Evolutionary conservation across 2,797 vertebrate species (phyloP).

Genomic region (Pseudochirops cupreus): DNA sequence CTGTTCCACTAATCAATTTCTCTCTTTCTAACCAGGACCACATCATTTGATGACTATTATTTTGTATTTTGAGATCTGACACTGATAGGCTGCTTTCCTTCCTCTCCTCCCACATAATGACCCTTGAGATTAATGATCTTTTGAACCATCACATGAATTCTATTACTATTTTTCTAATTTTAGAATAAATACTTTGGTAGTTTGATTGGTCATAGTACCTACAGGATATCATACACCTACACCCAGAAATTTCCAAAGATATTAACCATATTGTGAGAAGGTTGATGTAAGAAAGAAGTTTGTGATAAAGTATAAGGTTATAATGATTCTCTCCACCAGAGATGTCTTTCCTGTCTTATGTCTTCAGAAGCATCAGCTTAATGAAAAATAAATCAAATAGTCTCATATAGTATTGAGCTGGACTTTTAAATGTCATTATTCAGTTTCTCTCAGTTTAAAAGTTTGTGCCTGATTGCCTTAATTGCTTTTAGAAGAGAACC

Average conservation of each 20-base stretch:
- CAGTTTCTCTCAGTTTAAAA: constrained; percentile 8
- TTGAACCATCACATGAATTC: neutral
- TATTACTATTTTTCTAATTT: neutral
- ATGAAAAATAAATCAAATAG: neutral
- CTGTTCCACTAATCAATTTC: neutral
- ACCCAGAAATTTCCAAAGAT: constrained; percentile 12
- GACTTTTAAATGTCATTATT: constrained; percentile 45
- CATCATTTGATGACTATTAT: neutral
- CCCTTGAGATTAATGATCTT: neutral
- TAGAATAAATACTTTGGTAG: neutral
- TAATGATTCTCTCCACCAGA: neutral
- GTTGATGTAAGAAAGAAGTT: neutral
- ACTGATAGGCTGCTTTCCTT: neutral
- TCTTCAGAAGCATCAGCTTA: constrained; percentile 34
- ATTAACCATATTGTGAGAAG: constrained; percentile 39
- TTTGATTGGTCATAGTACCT: constrained; percentile 1
- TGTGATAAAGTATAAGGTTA: constrained; percentile 13
- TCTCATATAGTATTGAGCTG: constrained; percentile 11
- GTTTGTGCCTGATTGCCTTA: constrained; percentile 25
- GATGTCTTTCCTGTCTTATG: neutral
- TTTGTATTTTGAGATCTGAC: neutral
- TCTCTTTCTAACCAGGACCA: neutral
- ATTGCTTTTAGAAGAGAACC: constrained; percentile 47
- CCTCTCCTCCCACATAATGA: neutral
- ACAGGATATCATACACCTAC: neutral